Conservation (phyloP, 1,140 invertebrate genomes). For the Sycobia sp. region DNA sequence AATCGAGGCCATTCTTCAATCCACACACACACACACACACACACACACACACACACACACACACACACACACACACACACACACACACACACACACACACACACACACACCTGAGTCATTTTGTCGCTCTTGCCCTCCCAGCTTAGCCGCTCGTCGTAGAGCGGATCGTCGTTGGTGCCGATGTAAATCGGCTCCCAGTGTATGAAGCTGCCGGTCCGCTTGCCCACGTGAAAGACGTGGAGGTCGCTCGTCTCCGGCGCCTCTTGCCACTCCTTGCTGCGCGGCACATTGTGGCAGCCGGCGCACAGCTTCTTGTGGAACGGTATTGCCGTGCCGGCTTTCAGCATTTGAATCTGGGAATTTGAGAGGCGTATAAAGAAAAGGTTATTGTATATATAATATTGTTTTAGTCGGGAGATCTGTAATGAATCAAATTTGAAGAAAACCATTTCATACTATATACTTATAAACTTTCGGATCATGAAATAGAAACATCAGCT, state of each 20-base stretch:
- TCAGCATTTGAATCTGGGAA: slow-evolving; percentile 72
- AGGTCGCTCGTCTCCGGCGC: slow-evolving; percentile 71
- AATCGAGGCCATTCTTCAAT: too few relatives aligned
- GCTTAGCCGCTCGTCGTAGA: slow-evolving; percentile 85
- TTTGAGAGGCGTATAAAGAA: too few relatives aligned
- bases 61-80: too few relatives aligned
- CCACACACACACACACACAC: too few relatives aligned
- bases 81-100: too few relatives aligned
- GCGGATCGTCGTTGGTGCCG: slow-evolving; percentile 82
- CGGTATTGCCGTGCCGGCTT: slow-evolving; percentile 79
- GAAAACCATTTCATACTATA: too few relatives aligned
- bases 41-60: too few relatives aligned
- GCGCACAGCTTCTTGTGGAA: slow-evolving; percentile 91
- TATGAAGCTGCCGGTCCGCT: slow-evolving; percentile 76
- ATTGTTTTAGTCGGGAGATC: too few relatives aligned
- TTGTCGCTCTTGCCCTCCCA: slow-evolving; percentile 92
- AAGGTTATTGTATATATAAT: too few relatives aligned
- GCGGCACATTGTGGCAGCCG: slow-evolving; percentile 86
- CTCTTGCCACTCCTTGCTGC: slow-evolving; percentile 81
- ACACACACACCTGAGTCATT: slow-evolving; percentile 91
- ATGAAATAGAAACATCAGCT: too few relatives aligned
- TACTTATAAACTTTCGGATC: too few relatives aligned
- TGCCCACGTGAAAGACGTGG: slow-evolving; percentile 83
- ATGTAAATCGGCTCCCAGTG: slow-evolving; percentile 93
- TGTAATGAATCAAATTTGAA: too few relatives aligned